Evolutionary conservation across 2,797 vertebrate species (phyloP), one percentile per base, ranked within the genome.

Genomic region (Acipenser ruthenus): DNA sequence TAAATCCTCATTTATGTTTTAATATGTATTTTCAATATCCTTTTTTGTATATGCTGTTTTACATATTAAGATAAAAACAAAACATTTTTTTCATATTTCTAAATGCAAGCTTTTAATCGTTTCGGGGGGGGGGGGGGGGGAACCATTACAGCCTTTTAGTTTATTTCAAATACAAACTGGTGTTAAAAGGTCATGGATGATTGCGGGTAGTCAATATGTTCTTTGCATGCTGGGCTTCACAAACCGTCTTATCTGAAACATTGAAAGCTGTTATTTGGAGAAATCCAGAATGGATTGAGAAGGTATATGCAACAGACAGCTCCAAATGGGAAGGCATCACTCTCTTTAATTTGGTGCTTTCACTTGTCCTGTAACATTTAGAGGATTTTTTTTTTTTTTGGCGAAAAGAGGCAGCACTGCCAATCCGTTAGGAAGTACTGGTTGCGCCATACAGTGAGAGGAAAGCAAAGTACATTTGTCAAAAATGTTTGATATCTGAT

Each of bases 401-500:
- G 10, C 62, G 47, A 59, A 69, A 87, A 83, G 84, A 84, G 82
- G 84, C 83, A 89, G 84, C 81, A 82, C 84, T 89, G 86, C 88
- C 84, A 84, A 77, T 78, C 90, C 89, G 92, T 92, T 93, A 92
- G 90, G 87, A 87, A 84, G 85, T 86, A 86, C 83, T 82, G 79
- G 79, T 80, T 91, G 89, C 89, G 86, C 83, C 92, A 92, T 88
- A 90, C 89, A 88, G 91, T 88, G 91, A 89, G 85, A 83, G 89
- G 85, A 87, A 80, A 88, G 87, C 87, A 80, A 83, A 90, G 88
- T 88, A 90, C 91, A 91, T 89, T 89, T 70, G 87, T 87, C 85
- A 87, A 90, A 86, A 89, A 90, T 87, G 85, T 88, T 84, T 87
- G 87, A 90, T 90, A 90, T 92, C 90, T 92, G 89, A 92, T 92